Conservation (phyloP, 2,797 vertebrate genomes). For the Agapornis canus region DNA sequence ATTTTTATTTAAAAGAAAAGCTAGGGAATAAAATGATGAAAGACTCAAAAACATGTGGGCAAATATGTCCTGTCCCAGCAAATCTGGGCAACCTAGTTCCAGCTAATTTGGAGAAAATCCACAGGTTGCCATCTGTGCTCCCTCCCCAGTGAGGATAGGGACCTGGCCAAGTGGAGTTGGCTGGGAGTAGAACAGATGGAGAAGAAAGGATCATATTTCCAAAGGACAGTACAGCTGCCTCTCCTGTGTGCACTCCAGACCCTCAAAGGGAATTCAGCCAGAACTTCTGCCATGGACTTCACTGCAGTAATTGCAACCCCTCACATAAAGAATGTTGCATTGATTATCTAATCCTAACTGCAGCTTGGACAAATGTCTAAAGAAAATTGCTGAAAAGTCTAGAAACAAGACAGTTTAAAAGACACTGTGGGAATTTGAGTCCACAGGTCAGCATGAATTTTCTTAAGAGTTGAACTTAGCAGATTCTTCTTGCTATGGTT, state of each 20-base stretch:
- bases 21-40: not conserved
- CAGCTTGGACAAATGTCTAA: not conserved
- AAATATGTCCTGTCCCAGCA: not conserved
- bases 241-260: not conserved
- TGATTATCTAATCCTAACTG: not conserved
- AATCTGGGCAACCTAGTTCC: not conserved
- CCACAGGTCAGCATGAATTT: not conserved
- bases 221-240: constrained; percentile 18
- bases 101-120: constrained; percentile 25
- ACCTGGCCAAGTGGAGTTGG: not conserved
- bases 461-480: not conserved
- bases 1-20: not conserved
- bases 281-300: not conserved
- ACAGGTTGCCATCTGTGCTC: constrained; percentile 36
- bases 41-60: not conserved
- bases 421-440: not conserved
- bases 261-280: constrained; percentile 12
- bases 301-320: not conserved
- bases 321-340: not conserved
- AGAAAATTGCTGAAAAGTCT: not conserved
- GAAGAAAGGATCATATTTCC: not conserved
- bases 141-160: not conserved
- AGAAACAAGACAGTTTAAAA: not conserved
- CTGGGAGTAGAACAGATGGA: constrained; percentile 34
- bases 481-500: not conserved